These are phyloP conservation scores for Anaspis maculata DNA, from an alignment of 2,888 invertebrate genomes.

Conservation along the genomic window DNA sequence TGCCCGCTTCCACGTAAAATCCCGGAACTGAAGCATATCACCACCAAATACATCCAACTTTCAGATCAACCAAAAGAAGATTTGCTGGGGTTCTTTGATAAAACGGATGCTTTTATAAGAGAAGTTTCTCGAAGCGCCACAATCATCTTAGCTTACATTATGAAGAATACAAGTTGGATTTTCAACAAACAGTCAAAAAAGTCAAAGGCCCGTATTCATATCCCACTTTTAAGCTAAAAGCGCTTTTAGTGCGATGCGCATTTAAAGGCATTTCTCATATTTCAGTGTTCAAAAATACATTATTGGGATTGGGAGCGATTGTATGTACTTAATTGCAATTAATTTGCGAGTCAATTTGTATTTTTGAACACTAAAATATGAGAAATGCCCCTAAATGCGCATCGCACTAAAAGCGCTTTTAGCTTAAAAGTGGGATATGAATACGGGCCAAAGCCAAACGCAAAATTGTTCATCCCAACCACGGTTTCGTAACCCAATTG, in stretches of 20 bases:
- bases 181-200: conserved; percentile 62
- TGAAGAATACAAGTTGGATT: conserved; percentile 73
- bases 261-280: no score
- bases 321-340: no score
- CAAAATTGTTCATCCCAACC: conserved; percentile 67
- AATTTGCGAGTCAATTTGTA: no score
- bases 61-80: conserved; percentile 82
- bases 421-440: no score
- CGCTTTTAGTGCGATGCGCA: no score
- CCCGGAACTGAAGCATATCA: conserved; percentile 56
- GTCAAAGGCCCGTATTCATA: no score
- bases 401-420: no score
- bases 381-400: no score
- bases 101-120: conserved; percentile 68
- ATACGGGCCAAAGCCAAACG: conserved; percentile 66
- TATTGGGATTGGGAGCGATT: no score
- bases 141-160: conserved; percentile 76
- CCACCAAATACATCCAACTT: conserved; percentile 69
- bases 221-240: no score
- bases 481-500: conserved; percentile 72
- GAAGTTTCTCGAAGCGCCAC: conserved; percentile 85
- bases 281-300: no score
- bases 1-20: conserved; percentile 74
- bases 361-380: no score
- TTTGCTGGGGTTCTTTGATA: conserved; percentile 68